These are phyloP conservation scores for Drosophila seguyi DNA, from an alignment of 1,140 invertebrate genomes.

Conservation along the genomic window DNA sequence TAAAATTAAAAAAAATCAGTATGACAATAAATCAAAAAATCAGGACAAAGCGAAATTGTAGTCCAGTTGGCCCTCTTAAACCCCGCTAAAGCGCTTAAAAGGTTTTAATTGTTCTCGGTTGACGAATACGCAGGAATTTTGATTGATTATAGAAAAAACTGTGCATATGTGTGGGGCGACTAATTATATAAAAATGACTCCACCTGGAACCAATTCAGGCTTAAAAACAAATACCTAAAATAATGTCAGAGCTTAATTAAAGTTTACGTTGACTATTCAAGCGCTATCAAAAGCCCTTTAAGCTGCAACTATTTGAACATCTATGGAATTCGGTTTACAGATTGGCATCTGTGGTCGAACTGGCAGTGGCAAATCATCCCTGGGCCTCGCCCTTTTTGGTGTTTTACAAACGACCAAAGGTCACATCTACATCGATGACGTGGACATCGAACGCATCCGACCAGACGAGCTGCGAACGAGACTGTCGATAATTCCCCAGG, in stretches of 20 bases:
- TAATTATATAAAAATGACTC: conserved; percentile 31
- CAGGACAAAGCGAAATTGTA: conserved; percentile 3
- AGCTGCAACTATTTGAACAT: conserved; percentile 6
- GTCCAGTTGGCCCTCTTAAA: conserved; percentile 6
- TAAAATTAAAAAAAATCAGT: conserved; percentile 23
- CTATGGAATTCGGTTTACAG: conserved; percentile 83
- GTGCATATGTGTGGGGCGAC: conserved; percentile 6
- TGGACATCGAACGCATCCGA: conserved; percentile 89
- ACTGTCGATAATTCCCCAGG: conserved; percentile 96
- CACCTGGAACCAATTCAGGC: conserved; percentile 2
- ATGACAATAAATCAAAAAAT: conserved; percentile 43
- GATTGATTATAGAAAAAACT: conserved; percentile 31
- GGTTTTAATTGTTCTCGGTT: conserved; percentile 37
- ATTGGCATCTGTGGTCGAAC: conserved; percentile 92
- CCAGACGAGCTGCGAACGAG: conserved; percentile 90
- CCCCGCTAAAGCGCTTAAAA: conserved; percentile 20
- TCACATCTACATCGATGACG: conserved; percentile 89
- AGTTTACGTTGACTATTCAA: neutral
- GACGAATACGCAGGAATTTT: conserved; percentile 15
- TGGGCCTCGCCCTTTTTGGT: conserved; percentile 90
- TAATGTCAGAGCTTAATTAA: conserved; percentile 1
- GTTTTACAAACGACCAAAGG: conserved; percentile 88
- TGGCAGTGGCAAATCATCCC: conserved; percentile 92
- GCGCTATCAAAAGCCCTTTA: conserved; percentile 9
- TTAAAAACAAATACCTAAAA: conserved; percentile 1